Base-by-base conservation (phyloP, 2,113 vertebrate species). In the Rhea americana region DNA sequence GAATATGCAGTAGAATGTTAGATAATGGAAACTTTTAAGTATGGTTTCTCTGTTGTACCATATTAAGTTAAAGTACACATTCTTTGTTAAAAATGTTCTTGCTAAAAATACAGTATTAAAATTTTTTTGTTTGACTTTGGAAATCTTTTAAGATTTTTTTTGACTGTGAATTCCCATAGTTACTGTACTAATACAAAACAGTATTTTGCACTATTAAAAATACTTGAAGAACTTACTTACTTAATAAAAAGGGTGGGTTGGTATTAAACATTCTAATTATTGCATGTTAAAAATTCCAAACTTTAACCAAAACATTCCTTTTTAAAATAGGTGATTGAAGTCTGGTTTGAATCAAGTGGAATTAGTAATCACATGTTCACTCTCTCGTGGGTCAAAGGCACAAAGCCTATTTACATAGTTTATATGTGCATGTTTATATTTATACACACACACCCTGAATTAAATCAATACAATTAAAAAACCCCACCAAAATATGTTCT, bases 81-180 rank as follows among this genome's bases (percentile, higher is more conserved):
- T 98, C 97, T 98, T 98, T 98, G 97, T 98, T 98, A 96, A 98
- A 96, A 97, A 98, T 98, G 98, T 98, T 98, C 97, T 98, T 98
- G 97, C 95, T 98, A 98, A 98, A 95, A 97, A 97, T 97, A 98
- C 98, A 98, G 97, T 97, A 97, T 98, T 98, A 98, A 98, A 98
- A 98, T 96, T 96, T 91, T 96, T 97, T 97, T 98, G 97, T 97
- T 98, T 98, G 97, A 98, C 96, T 98, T 98, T 98, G 95, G 95
- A 96, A 97, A 93, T 95, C 96, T 94, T 97, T 73, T 95, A 81
- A 91, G 90, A 75, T 89, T 90, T 96, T 97, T 97, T 95, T 93
- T 79, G 17, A 62, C 88, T 89, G 84, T 93, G 91, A 89, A 82
- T 82, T 78, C 91, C 85, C 70, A 96, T 81, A 87, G 90, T 90